Base-by-base conservation (phyloP, 2,888 invertebrate species). In the Sericinus montela region DNA sequence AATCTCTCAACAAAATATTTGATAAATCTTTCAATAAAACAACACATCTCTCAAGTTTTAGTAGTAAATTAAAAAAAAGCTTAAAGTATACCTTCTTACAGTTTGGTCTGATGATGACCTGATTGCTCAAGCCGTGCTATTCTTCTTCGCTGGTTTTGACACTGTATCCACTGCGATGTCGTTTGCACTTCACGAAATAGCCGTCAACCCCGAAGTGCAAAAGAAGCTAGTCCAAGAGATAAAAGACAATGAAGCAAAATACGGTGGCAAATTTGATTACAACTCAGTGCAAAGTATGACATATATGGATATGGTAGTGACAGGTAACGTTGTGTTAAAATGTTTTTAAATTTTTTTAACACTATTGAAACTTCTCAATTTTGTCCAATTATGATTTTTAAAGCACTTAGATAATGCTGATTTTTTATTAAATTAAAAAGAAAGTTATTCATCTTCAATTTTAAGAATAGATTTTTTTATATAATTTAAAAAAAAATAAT, bases 221-320 rank as follows among this genome's bases (percentile, higher is more conserved):
- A 76, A 86, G 2, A 84, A 67, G 43, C 69, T 93, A 0, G 78
- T 78, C 1, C 60, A 83, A 38, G 92, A 93, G 74, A 90, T 93
- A 28, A 79, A 72, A 13, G 83, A 89, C 13, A 77, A 83, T 1
- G 69, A 84, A 3, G 60, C 56, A 0, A 77, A 80, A 11, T 75
- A 79, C 5, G 80, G 72, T 0, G 83, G 79, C 3, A 78, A 75
- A n/a, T 67, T 91, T 0, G 82, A 78, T 37, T 92, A 91, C 54
- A 90, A 88, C 23, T 75, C 77, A 0, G 68, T 92, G 0, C 78
- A 87, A 48, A 79, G 76, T 25, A 86, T 92, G 90, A 80, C 81
- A 14, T 92, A 92, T 52, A 64, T 92, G 78, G 92, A 92, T 48
- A 91, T 91, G 91, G 90, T 92, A 0, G 65, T 92, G 0, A 90